Percentiles rank a stretch among this genome's conserved stretches.
These are phyloP conservation scores for Achlya flavicornis DNA, from an alignment of 2,888 invertebrate genomes.

Conservation along the genomic window DNA sequence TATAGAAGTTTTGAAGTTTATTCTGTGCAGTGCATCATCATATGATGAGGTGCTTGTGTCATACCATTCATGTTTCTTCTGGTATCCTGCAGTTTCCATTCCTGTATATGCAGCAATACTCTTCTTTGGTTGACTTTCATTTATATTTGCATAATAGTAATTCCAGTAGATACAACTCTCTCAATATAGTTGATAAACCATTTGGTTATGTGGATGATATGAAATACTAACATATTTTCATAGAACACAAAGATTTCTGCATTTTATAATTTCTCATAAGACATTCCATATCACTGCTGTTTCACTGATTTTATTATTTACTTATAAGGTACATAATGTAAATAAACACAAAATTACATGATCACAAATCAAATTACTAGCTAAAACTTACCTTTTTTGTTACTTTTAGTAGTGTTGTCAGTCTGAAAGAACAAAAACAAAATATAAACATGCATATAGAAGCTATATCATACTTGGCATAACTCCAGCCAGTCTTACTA, in stretches of 20 bases:
- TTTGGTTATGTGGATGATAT: not conserved
- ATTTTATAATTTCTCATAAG: not conserved
- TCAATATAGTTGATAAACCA: not conserved
- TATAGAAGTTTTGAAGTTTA: not conserved
- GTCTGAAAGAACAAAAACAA: slow-evolving; percentile 70
- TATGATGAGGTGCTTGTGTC: not conserved
- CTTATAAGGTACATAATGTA: not conserved
- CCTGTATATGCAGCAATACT: slow-evolving; percentile 3
- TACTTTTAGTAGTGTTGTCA: slow-evolving; percentile 82
- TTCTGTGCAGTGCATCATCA: not conserved
- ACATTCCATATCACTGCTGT: not conserved
- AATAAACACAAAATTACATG: not conserved
- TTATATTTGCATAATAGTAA: not conserved
- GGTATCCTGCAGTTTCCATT: not conserved
- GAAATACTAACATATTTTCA: not conserved
- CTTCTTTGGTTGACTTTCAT: slow-evolving; percentile 11
- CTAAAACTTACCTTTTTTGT: slow-evolving; percentile 80
- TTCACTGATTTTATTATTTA: not conserved
- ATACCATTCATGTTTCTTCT: slow-evolving; percentile 7
- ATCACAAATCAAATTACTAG: not conserved
- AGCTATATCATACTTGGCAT: slow-evolving; percentile 42
- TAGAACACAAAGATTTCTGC: not conserved
- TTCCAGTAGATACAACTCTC: not conserved
- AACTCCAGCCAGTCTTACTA: slow-evolving; percentile 48
- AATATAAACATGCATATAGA: slow-evolving; percentile 22